A percentile compares a stretch with the other conserved stretches of the same genome.
Evolutionary conservation across 2,888 invertebrate genomes (phyloP).

Genomic region (Drosophila mayaguana): DNA sequence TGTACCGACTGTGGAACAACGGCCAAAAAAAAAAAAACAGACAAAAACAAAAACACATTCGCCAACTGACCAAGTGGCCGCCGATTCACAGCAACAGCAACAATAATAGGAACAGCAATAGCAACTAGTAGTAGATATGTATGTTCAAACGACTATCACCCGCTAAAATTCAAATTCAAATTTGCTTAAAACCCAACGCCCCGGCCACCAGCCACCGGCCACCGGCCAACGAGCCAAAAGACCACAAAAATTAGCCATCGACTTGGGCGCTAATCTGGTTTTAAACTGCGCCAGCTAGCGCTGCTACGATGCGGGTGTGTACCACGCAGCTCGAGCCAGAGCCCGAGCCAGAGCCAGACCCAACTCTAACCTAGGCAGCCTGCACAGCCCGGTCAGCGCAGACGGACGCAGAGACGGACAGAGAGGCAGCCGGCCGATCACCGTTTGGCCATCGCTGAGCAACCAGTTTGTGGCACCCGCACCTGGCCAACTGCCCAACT

Average conservation of each 20-base stretch:
- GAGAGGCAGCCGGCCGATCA: conserved; percentile 26
- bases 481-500: conserved; percentile 82
- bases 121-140: conserved; percentile 50
- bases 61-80: conserved; percentile 78
- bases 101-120: conserved; percentile 34
- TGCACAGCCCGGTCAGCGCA: conserved; percentile 23
- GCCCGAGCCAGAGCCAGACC: conserved; percentile 14
- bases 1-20: conserved; percentile 60
- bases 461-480: conserved; percentile 82
- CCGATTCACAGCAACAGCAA: conserved; percentile 35
- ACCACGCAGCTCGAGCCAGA: conserved; percentile 39
- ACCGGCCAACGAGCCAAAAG: conserved; percentile 28
- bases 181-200: conserved; percentile 66
- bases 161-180: conserved; percentile 82
- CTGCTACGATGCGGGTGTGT: conserved; percentile 81
- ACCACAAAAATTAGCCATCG: conserved; percentile 76
- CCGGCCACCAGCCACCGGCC: conserved; percentile 10
- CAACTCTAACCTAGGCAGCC: conserved; percentile 40
- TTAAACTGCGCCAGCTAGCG: conserved; percentile 67
- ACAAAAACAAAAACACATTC: conserved; percentile 50
- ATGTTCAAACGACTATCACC: conserved; percentile 75
- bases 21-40: conserved; percentile 28
- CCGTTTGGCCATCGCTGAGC: conserved; percentile 71
- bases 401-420: conserved; percentile 2
- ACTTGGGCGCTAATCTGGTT: conserved; percentile 82